Conservation (phyloP, 2,113 vertebrate genomes). For the Corvus moneduloides region DNA sequence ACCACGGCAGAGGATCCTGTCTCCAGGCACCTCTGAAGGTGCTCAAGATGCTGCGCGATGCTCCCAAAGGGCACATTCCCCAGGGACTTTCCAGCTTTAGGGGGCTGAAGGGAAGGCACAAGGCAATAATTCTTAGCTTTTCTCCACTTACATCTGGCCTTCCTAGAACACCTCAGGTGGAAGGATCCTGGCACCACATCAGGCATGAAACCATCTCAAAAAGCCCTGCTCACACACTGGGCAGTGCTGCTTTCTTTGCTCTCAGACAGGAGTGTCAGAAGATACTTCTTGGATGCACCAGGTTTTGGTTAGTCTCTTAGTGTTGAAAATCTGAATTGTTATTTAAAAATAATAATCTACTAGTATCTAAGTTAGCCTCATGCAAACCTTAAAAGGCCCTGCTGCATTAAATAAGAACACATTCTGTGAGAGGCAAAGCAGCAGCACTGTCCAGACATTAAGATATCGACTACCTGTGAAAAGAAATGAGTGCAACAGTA, state of each 20-base stretch:
- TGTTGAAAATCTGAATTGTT: background rate
- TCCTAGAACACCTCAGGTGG: background rate
- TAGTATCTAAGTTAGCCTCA: background rate
- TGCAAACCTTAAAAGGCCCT: background rate
- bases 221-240: background rate
- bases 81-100: background rate
- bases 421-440: background rate
- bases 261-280: background rate
- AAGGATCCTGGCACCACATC: accelerated
- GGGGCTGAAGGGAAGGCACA: background rate
- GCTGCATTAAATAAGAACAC: background rate
- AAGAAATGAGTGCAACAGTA: slow-evolving; percentile 51
- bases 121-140: background rate
- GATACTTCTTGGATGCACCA: background rate
- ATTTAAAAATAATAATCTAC: background rate
- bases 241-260: background rate
- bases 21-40: background rate
- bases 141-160: background rate
- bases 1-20: background rate
- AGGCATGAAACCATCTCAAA: accelerated
- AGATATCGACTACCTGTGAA: background rate
- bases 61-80: background rate
- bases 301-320: background rate
- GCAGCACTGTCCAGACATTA: background rate
- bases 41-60: background rate